Base-by-base conservation (phyloP, 2,888 invertebrate species). In the Eudemis profundana region DNA sequence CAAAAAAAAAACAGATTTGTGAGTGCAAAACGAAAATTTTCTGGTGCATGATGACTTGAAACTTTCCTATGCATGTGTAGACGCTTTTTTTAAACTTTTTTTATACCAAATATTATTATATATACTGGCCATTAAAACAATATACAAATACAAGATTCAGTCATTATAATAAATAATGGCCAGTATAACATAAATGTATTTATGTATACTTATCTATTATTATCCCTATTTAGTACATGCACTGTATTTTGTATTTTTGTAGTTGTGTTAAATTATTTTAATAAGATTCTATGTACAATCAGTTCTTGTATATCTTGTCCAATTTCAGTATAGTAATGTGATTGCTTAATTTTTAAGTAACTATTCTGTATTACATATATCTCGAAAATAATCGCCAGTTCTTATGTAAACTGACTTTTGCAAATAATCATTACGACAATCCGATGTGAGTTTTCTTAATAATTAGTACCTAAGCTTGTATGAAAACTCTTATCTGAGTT, bases 1-100 rank as follows among this genome's bases (percentile, higher is more conserved):
- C n/a, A n/a, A n/a, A 33, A 36, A 29, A 50, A 23, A 49, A 23
- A 42, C 15, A 23, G 33, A 42, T 47, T 19, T 40, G 36, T 38
- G 46, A 59, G 38, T 59, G 51, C 38, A 29, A 60, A 46, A 53
- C 46, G 27, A 44, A 27, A 54, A 40, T 27, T 33, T 50, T 42
- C 50, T 50, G 53, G 38, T 60, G 65, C 65, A 65, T 65, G 65
- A 65, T 65, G 68, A 36, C 61, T 68, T 53, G 61, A 60, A 67
- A 69, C 66, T 59, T 60, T 66, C 63, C 64, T 51, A 50, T 59
- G 71, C 71, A 71, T 69, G 71, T 54, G 53, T 70, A 69, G 64
- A 21, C 19, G 68, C 67, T 68, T 64, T 50, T 68, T 64, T 68
- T n/a, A n/a, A n/a, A 40, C 36, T 29, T 19, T 10, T 50, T 46